These are phyloP conservation scores for Tragelaphus eurycerus DNA, from an alignment of 2,797 vertebrate species.

Conservation along the genomic window DNA sequence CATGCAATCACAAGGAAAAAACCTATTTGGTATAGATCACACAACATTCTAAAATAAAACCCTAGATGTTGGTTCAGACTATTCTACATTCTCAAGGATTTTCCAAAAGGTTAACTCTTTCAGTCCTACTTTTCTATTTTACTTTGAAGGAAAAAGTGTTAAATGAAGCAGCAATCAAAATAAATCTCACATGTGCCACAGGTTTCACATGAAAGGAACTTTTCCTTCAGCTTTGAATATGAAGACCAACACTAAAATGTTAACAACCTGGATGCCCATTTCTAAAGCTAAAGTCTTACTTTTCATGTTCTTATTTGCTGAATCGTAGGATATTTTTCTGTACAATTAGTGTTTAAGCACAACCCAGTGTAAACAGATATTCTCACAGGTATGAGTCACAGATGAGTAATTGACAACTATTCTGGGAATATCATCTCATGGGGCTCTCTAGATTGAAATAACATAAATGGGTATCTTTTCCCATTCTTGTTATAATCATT, in stretches of 20 bases:
- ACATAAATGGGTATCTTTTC: slow-evolving; percentile 81
- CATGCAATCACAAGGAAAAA: neutral
- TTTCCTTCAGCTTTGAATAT: neutral
- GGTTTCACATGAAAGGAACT: neutral
- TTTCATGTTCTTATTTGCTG: neutral
- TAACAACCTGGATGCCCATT: neutral
- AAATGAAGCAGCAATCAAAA: neutral
- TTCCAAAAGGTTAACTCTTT: neutral
- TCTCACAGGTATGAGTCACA: slow-evolving; percentile 51
- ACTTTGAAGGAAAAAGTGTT: neutral
- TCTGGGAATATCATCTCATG: slow-evolving; percentile 61
- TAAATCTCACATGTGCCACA: neutral
- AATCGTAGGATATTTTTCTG: neutral
- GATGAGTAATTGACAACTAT: slow-evolving; percentile 71
- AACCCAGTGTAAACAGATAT: slow-evolving; percentile 50
- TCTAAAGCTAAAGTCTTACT: neutral
- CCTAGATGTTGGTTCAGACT: neutral
- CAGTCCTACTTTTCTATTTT: neutral
- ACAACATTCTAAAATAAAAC: neutral
- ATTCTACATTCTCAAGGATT: neutral
- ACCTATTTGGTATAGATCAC: neutral
- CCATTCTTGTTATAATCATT: slow-evolving; percentile 85
- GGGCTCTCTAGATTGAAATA: slow-evolving; percentile 82
- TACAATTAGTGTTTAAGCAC: slow-evolving; percentile 1
- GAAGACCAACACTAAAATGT: neutral